Evolutionary conservation across 2,113 vertebrate species (phyloP), one percentile per base, ranked within the genome.

Genomic region (Zosterops japonicus): DNA sequence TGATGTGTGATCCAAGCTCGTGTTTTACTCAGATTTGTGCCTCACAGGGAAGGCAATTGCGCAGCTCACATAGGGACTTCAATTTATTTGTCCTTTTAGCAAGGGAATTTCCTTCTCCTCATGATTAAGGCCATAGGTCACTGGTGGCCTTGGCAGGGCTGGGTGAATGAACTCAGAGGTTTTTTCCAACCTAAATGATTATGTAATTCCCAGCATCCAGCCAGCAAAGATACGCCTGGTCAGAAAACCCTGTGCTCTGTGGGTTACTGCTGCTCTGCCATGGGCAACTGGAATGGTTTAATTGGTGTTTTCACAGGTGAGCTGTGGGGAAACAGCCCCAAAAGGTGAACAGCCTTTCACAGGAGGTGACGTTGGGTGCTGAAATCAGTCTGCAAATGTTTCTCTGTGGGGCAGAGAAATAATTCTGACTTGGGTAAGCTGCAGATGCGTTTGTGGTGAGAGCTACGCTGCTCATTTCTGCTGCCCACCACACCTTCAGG

Each of bases 381-480:
- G 44, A n/a, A 53, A 50, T 49, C 50, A 14, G 5, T 3, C 39
- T 56, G 50, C 35, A 53, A 8, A 31, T 1, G n/a, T 39, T 60
- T 11, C 19, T 3, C 47, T 35, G 83, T 5, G 61, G 49, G 52
- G 56, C 35, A 47, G 39, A 39, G 50, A 8, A 79, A 20, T 2
- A 4, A 46, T 28, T 46, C 28, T 61, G 46, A 20, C 35, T 13
- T 0, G 0, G 36, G n/a, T 36, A 16, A 27, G 50, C 35, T 29
- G 14, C 4, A 22, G 11, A 6, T n/a, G 3, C 7, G 3, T 3
- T 14, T 27, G 60, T 2, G 5, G 14, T 3, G 35, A 55, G 46
- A 69, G 50, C 12, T 52, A 61, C 6, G 4, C 7, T 7, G n/a
- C 1, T 19, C 42, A 4, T 14, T n/a, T 44, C 31, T 81, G 68